phyloP scores from a whole-genome alignment of 2,797 vertebrate species.

The Setipinna tenuifilis region DNA sequence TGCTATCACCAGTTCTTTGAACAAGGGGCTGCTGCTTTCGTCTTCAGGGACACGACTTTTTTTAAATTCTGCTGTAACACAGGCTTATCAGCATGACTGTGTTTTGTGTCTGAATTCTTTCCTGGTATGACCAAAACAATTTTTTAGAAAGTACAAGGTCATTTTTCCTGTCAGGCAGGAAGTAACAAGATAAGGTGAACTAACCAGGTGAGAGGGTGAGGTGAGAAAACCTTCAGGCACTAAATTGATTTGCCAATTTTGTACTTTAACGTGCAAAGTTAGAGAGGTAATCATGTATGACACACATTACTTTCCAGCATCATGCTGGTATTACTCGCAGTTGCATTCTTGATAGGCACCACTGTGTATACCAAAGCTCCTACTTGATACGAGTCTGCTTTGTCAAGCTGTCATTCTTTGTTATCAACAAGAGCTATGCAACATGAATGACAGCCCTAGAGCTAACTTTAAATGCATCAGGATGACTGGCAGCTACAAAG shows the following conservation, averaged over 20 bases:
- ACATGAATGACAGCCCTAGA: not conserved
- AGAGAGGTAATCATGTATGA: not conserved
- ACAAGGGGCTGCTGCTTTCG: not conserved
- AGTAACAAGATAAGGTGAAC: not conserved
- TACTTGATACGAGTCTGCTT: not conserved
- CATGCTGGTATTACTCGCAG: no score
- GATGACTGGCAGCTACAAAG: not conserved
- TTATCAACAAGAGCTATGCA: no score
- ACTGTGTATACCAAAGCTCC: not conserved
- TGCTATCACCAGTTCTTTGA: not conserved
- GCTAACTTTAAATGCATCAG: not conserved
- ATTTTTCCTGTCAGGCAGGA: not conserved
- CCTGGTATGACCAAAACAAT: not conserved
- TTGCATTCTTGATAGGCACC: no score
- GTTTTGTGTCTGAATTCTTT: slow-evolving; percentile 10
- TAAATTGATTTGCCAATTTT: no score
- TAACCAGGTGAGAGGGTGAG: not conserved
- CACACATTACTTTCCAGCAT: not conserved
- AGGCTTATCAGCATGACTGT: slow-evolving; percentile 12
- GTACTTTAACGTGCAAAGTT: no score
- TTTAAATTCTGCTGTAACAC: not conserved
- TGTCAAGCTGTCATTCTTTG: no score
- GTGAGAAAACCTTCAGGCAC: not conserved
- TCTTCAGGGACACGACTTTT: not conserved
- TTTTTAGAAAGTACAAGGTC: not conserved